Percentiles rank a stretch among this genome's conserved stretches.
Evolutionary conservation across 2,888 invertebrate species (phyloP).

Genomic region (Tortricodes alternella): DNA sequence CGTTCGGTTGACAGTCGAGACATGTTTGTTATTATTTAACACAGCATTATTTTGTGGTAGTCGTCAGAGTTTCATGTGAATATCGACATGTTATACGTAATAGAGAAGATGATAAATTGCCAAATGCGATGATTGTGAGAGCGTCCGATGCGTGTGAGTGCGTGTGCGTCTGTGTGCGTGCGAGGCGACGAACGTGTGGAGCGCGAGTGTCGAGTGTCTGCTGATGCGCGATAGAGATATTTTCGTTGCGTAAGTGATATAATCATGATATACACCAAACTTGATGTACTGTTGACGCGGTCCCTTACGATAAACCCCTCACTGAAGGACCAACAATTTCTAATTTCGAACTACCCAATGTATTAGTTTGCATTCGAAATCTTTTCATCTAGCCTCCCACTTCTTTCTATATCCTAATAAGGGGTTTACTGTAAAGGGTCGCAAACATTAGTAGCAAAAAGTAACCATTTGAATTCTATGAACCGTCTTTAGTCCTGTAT

Average conservation of each 20-base stretch:
- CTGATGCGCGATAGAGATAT: constrained; percentile 52
- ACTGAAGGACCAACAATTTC: constrained; percentile 54
- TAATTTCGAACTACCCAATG: constrained; percentile 49
- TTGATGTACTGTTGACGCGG: constrained; percentile 61
- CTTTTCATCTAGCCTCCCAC: constrained; percentile 50
- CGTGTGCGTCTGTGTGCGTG: constrained; percentile 36
- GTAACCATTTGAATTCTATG: constrained; percentile 69
- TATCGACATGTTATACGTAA: constrained; percentile 59
- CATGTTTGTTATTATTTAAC: constrained; percentile 30
- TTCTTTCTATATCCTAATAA: constrained; percentile 55
- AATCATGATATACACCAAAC: constrained; percentile 78
- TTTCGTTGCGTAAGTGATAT: constrained; percentile 71
- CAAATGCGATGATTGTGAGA: constrained; percentile 66
- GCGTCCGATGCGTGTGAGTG: constrained; percentile 35
- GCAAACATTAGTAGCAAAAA: constrained; percentile 59
- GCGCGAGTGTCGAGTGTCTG: constrained; percentile 37
- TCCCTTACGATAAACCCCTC: constrained; percentile 65
- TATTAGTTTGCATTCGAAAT: constrained; percentile 45
- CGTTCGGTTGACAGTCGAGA: constrained; percentile 30
- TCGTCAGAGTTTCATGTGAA: constrained; percentile 65
- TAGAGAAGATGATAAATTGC: constrained; percentile 73
- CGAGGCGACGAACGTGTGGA: constrained; percentile 36
- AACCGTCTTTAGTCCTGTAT: constrained; percentile 78
- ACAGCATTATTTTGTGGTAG: constrained; percentile 49
- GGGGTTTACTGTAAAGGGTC: constrained; percentile 67